A percentile compares a stretch with the other conserved stretches of the same genome.
These are phyloP conservation scores for Mesitornis unicolor DNA, from an alignment of 2,113 vertebrate species.

Conservation along the genomic window DNA sequence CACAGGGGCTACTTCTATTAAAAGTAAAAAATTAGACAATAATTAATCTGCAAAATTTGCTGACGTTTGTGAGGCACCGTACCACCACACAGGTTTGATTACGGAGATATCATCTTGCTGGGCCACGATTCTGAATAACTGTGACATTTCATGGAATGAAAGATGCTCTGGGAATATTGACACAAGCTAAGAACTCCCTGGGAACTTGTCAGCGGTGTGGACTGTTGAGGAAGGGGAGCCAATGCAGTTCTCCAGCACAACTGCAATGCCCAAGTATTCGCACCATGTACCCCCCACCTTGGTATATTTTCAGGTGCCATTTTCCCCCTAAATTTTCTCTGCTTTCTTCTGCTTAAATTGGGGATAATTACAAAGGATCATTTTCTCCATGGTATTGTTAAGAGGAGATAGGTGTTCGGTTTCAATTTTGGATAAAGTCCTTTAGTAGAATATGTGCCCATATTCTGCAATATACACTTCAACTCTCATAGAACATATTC, in stretches of 20 bases:
- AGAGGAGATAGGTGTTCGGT: background rate
- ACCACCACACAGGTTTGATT: background rate
- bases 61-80: background rate
- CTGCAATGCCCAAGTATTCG: fast-evolving
- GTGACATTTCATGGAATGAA: background rate
- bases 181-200: background rate
- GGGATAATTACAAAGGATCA: background rate
- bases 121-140: background rate
- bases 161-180: background rate
- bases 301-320: background rate
- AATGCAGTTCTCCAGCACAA: background rate
- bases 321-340: background rate
- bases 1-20: background rate
- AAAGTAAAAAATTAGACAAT: background rate
- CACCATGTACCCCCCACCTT: background rate
- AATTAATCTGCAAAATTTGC: background rate
- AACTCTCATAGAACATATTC: background rate
- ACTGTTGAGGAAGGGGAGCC: background rate
- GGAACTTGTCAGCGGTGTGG: background rate
- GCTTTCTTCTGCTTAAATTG: background rate
- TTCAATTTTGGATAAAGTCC: background rate
- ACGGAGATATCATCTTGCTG: background rate
- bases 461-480: constrained; percentile 7
- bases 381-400: background rate
- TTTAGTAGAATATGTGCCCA: background rate